Conservation (phyloP, 2,888 invertebrate genomes). For the Auanema sp. region DNA sequence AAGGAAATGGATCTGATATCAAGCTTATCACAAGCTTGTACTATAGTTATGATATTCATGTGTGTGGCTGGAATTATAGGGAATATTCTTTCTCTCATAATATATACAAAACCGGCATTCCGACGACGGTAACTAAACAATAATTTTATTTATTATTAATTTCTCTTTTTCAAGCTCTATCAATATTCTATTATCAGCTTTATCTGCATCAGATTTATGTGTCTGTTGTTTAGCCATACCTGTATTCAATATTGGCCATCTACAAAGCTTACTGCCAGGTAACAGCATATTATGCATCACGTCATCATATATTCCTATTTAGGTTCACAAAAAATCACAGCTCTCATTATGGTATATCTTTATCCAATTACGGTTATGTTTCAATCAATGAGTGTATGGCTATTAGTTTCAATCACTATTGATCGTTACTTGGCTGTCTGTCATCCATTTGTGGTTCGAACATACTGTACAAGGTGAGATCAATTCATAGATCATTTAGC, state of each 20-base stretch:
- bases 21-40: slow-evolving; percentile 5
- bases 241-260: slow-evolving; percentile 47
- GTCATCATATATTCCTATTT: no score
- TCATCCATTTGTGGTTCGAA: slow-evolving; percentile 58
- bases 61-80: slow-evolving; percentile 53
- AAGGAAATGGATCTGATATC: no score
- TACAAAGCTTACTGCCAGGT: slow-evolving; percentile 24
- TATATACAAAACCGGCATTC: slow-evolving; percentile 55
- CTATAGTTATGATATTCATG: slow-evolving; percentile 25
- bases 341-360: slow-evolving; percentile 53
- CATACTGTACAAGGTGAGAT: slow-evolving; percentile 52
- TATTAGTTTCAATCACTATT: slow-evolving; percentile 55
- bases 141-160: not conserved
- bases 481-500: no score
- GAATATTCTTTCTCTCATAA: slow-evolving; percentile 52
- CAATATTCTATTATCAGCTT: slow-evolving; percentile 56
- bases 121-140: slow-evolving; percentile 19
- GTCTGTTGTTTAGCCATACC: slow-evolving; percentile 58
- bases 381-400: slow-evolving; percentile 47
- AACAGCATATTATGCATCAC: no score
- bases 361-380: slow-evolving; percentile 61
- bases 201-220: slow-evolving; percentile 53
- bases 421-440: slow-evolving; percentile 63
- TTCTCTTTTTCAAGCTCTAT: slow-evolving; percentile 40
- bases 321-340: slow-evolving; percentile 28